Base-by-base conservation (phyloP, 2,888 invertebrate genomes). In the Eupithecia dodoneata region DNA sequence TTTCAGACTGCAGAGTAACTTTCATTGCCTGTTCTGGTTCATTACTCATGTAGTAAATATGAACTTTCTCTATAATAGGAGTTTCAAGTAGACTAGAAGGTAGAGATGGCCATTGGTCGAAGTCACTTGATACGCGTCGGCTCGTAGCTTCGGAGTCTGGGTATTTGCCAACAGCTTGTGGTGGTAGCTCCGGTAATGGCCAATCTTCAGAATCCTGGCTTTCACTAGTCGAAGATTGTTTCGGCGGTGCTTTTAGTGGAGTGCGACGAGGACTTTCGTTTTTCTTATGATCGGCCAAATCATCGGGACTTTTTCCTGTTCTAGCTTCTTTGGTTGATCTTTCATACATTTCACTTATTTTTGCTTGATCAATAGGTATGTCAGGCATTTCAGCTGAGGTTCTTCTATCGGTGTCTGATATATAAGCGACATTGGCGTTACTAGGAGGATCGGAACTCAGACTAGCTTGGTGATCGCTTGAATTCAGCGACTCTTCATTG, bases 321-420 rank as follows among this genome's bases (percentile, higher is more conserved):
- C 89, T 92, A 42, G 95, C 95, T 3, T 91, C 87, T 67, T 95
- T 96, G 72, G 94, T 95, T 83, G 94, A 96, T 63, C 95, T 93
- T 81, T 93, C 94, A 76, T 96, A 96, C 92, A 96, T 94, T 88
- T 95, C 95, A 71, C 96, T 94, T 71, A 96, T 94, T 79, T 96
- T 96, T 3, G 96, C 94, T 77, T 97, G 96, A 87, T 98, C 98
- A 81, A 98, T 97, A 0, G 97, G 98, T 83, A 98, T 97, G 84
- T 98, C 98, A 0, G 98, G 98, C 96, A 98, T 97, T 93, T 98
- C 98, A 0, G 98, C 97, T 0, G 98, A 98, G 2, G 98, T 98
- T 83, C 98, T 95, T 80, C 98, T 95, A 90, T 98, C 98, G 1
- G 96, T 96, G 86, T 98, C 98, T 0, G 98, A 98, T 85, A 97